Conservation (phyloP, 2,888 invertebrate genomes). For the Drosophila barbarae region DNA sequence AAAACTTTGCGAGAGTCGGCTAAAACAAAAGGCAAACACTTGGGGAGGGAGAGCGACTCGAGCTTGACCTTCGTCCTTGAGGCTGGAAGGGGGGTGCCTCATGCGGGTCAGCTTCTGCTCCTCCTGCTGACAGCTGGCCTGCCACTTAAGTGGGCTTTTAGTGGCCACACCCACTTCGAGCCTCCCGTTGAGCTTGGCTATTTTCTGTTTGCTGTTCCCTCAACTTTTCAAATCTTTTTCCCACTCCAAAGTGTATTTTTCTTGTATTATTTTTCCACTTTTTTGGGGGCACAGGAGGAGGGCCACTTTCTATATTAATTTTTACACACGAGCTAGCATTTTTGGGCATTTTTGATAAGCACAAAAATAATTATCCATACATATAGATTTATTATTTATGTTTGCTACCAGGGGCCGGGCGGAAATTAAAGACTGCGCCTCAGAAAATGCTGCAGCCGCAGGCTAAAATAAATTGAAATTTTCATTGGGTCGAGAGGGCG, state of each 20-base stretch:
- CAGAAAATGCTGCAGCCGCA: conserved; percentile 53
- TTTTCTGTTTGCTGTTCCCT: conserved; percentile 26
- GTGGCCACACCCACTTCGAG: conserved; percentile 37
- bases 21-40: conserved; percentile 36
- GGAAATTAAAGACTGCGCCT: conserved; percentile 63
- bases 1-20: conserved; percentile 24
- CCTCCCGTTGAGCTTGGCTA: conserved; percentile 15
- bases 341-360: conserved; percentile 56
- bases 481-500: conserved; percentile 50
- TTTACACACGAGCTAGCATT: conserved; percentile 56
- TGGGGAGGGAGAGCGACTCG: conserved; percentile 16
- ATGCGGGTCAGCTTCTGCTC: conserved; percentile 29
- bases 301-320: conserved; percentile 51
- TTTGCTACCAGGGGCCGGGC: conserved; percentile 33
- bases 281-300: neutral
- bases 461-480: conserved; percentile 70
- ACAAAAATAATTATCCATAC: conserved; percentile 52
- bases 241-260: conserved; percentile 1
- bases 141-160: conserved; percentile 52
- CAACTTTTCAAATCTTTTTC: conserved; percentile 36
- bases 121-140: conserved; percentile 39
- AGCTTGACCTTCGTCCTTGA: conserved; percentile 55
- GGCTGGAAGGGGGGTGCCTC: neutral
- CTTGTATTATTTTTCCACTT: conserved; percentile 1
- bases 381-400: conserved; percentile 43